Conservation (phyloP, 2,888 invertebrate species). For the Ypsolopha sequella region DNA sequence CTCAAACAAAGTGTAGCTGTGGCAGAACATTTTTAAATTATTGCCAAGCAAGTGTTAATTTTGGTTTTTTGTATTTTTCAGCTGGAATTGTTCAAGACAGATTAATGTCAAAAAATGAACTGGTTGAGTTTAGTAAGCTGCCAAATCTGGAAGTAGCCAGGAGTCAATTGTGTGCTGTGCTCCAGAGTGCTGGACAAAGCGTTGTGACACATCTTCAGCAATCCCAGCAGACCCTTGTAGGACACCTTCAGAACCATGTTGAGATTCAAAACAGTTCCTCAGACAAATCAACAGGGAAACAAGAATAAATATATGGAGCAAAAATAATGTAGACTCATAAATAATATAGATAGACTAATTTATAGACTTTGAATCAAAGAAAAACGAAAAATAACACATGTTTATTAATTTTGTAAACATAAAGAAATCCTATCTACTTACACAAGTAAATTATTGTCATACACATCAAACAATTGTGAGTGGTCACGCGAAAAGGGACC, state of each 20-base stretch:
- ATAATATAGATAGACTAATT: not conserved
- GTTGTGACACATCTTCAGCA: conserved; percentile 76
- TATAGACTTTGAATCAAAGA: not conserved
- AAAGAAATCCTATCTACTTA: not conserved
- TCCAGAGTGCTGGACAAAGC: conserved; percentile 75
- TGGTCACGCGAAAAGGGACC: too few species aligned
- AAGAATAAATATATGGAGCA: conserved; percentile 16
- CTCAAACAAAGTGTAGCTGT: too few species aligned
- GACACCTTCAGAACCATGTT: conserved; percentile 74
- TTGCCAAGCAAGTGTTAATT: too few species aligned
- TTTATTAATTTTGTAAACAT: not conserved
- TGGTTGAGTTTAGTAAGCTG: conserved; percentile 75
- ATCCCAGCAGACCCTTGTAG: conserved; percentile 76
- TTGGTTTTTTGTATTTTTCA: conserved; percentile 29
- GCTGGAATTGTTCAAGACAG: conserved; percentile 81
- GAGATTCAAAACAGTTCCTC: conserved; percentile 29
- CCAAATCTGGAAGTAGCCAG: conserved; percentile 75
- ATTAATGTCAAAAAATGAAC: conserved; percentile 76
- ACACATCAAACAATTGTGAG: not conserved
- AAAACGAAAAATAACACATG: not conserved
- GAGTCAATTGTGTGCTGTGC: conserved; percentile 76
- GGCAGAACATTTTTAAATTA: too few species aligned
- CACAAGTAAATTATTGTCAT: not conserved
- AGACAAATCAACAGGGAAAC: conserved; percentile 6
- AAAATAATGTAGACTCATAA: not conserved